A percentile compares a stretch with the other conserved stretches of the same genome.
phyloP scores from a whole-genome alignment of 2,797 vertebrate genomes.

The Gadopsis marmoratus region DNA sequence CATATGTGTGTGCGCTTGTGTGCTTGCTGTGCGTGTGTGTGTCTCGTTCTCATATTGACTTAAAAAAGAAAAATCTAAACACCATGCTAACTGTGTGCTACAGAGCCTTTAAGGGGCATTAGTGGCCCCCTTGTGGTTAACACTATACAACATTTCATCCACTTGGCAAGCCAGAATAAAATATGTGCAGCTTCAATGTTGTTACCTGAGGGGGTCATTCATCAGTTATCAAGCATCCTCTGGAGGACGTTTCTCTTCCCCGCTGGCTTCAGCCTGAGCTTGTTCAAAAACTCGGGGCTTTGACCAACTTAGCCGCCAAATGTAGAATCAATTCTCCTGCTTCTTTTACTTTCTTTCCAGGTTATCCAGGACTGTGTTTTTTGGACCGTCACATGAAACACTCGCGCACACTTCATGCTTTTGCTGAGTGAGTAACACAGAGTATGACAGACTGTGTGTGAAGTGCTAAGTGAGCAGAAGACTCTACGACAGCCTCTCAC shows the following conservation, averaged over 20 bases:
- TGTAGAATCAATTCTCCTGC: constrained; percentile 17
- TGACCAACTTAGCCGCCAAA: constrained; percentile 25
- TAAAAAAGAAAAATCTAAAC: neutral
- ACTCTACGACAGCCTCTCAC: constrained; percentile 71
- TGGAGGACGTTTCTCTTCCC: constrained; percentile 8
- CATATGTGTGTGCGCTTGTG: constrained; percentile 36
- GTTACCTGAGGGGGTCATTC: constrained; percentile 32
- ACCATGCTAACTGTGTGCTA: constrained; percentile 3
- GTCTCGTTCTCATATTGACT: constrained; percentile 15
- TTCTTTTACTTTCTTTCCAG: constrained; percentile 54
- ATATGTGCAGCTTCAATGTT: constrained; percentile 22
- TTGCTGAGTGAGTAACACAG: constrained; percentile 74
- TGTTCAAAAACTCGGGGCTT: constrained; percentile 11
- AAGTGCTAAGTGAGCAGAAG: constrained; percentile 81
- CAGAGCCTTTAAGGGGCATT: constrained; percentile 7
- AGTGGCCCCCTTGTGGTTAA: constrained; percentile 64
- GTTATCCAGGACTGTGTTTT: constrained; percentile 42
- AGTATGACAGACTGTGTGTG: constrained; percentile 78
- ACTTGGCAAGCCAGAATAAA: constrained; percentile 26
- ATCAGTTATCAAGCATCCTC: constrained; percentile 37
- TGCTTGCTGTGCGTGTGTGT: constrained; percentile 2
- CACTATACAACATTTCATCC: constrained; percentile 23
- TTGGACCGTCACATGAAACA: constrained; percentile 43
- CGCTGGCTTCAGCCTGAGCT: constrained; percentile 35
- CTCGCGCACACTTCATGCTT: constrained; percentile 51